Base-by-base conservation (phyloP, 2,113 vertebrate species). In the Austrofundulus limnaeus region DNA sequence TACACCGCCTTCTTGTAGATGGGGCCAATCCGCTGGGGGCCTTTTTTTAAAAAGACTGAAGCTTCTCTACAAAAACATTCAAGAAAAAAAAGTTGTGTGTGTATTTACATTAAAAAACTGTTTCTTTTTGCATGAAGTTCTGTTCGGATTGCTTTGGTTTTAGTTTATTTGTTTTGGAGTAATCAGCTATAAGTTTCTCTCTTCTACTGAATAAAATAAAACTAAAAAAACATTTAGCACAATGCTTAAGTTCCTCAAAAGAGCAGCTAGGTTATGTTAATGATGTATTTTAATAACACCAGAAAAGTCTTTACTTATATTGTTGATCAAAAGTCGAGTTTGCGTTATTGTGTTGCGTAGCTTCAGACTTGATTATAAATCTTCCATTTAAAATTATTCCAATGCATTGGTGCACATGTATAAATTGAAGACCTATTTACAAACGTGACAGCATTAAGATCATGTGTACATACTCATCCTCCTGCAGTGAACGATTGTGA, bases 1-100 rank as follows among this genome's bases (percentile, higher is more conserved):
- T 95, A 98, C 66, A 97, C 76, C 2, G 94, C 88, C 49, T 98
- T 98, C 85, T 92, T 95, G 83, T 97, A 98, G 0, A 42, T 78
- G 24, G 82, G 15, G 61, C 88, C 88, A 1, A 90, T 90, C 4
- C 85, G 81, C 61, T 87, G 84, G 2, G 85, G 88, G 7, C 77
- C 82, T 24, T 12, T 69, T 31, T 58, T 57, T 8, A 88, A 28
- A 67, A 83, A 90, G 15, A 84, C 78, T 0, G 84, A 59, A 5
- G 88, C 88, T 23, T 87, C 75, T 49, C 88, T 90, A 7, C 21
- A 61, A 17, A 47, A 4, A 61, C 11, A 46, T 15, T 13, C 11
- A 51, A 42, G 19, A 20, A 38, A 51, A 51, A 11, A 25, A 37
- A 10, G 20, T 24, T 7, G 5, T 9, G 10, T 17, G 1, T n/a